Evolutionary conservation across 2,113 vertebrate genomes (phyloP).

Genomic region (Pantherophis guttatus): DNA sequence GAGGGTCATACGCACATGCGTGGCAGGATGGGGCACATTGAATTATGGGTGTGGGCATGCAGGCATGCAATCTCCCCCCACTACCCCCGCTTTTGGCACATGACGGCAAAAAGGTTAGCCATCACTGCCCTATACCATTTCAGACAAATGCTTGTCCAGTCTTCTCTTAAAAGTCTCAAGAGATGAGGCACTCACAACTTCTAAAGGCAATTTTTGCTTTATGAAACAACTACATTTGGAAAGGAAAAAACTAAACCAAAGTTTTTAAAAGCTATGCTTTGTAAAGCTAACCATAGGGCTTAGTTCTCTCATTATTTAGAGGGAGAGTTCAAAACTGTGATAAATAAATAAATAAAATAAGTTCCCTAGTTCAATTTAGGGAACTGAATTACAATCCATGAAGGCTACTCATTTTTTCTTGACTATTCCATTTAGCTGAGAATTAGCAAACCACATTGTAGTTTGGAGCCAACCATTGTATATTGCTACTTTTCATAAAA

Average conservation of each 20-base stretch:
- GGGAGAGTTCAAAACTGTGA: too few relatives aligned
- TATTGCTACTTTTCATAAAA: not conserved
- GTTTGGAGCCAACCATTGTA: not conserved
- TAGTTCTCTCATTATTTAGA: not conserved
- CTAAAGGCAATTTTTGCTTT: not conserved
- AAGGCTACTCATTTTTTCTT: not conserved
- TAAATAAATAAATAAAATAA: too few relatives aligned
- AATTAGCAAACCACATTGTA: not conserved
- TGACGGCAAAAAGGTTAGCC: too few relatives aligned
- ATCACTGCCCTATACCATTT: not conserved
- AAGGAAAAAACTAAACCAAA: not conserved
- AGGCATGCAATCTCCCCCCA: too few relatives aligned
- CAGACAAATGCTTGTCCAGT: not conserved
- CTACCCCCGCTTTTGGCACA: too few relatives aligned
- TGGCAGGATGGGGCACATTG: too few relatives aligned
- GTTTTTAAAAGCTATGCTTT: not conserved
- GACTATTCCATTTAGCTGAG: not conserved
- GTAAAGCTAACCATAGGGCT: not conserved
- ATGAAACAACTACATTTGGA: not conserved
- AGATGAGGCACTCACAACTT: not conserved
- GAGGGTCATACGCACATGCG: too few relatives aligned
- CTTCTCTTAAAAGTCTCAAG: not conserved
- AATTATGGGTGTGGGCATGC: too few relatives aligned
- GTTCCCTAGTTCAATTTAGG: not conserved
- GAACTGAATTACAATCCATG: not conserved